A percentile compares a stretch with the other conserved stretches of the same genome.
Evolutionary conservation across 2,797 vertebrate genomes (phyloP).

Genomic region (Melanotaenia boesemani): DNA sequence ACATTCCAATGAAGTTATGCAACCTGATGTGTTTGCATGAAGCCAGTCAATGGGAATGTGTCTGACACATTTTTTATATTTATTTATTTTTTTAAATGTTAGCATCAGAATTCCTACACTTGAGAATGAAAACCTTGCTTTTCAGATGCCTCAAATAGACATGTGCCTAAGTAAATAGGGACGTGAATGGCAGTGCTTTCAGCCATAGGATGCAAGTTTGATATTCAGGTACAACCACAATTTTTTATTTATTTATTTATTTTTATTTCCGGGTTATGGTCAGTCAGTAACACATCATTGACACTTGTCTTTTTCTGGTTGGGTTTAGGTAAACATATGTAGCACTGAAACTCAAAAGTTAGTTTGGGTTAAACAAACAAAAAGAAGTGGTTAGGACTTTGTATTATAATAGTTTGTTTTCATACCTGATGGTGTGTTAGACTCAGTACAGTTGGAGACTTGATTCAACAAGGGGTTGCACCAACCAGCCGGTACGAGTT

Average conservation of each 20-base stretch:
- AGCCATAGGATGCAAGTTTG: too few relatives aligned
- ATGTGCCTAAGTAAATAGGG: too few relatives aligned
- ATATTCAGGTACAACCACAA: too few relatives aligned
- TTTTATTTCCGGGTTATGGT: too few relatives aligned
- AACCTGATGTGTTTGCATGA: too few relatives aligned
- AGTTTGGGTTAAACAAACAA: background rate
- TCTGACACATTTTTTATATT: background rate
- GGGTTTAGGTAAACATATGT: background rate
- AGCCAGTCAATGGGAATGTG: background rate
- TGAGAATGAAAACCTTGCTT: background rate
- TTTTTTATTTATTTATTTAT: too few relatives aligned
- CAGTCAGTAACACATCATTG: too few relatives aligned
- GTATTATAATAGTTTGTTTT: too few relatives aligned
- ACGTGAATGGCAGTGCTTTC: too few relatives aligned
- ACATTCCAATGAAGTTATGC: too few relatives aligned
- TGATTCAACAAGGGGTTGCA: background rate
- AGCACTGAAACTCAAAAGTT: background rate
- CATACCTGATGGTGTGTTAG: too few relatives aligned
- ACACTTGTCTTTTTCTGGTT: background rate
- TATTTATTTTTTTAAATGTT: background rate
- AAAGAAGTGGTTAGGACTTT: background rate
- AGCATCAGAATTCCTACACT: background rate
- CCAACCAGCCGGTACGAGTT: background rate
- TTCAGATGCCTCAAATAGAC: background rate
- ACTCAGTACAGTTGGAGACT: too few relatives aligned